phyloP scores from a whole-genome alignment of 1,140 invertebrate genomes.

The Pectinophora gossypiella region DNA sequence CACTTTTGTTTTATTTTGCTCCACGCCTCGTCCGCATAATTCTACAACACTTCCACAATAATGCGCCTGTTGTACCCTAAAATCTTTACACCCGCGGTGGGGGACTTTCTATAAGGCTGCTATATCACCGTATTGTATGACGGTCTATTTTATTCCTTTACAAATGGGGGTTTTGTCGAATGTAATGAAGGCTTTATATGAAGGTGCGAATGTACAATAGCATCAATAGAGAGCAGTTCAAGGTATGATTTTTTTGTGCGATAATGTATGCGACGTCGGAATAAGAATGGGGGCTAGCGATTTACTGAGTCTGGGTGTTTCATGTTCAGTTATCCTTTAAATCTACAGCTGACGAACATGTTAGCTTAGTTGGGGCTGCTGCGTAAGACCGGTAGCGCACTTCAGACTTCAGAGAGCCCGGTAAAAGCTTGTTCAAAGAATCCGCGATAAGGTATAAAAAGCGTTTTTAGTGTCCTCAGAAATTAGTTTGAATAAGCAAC shows the following conservation, averaged over 20 bases:
- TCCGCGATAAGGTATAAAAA: conserved; percentile 27
- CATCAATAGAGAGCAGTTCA: conserved; percentile 40
- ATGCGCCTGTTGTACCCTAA: conserved; percentile 54
- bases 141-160: conserved; percentile 55
- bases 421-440: conserved; percentile 6
- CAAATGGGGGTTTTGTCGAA: conserved; percentile 54
- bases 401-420: neutral
- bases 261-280: too few species aligned
- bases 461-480: conserved; percentile 25
- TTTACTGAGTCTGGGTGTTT: too few species aligned
- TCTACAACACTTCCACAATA: conserved; percentile 61
- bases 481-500: conserved; percentile 44
- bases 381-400: neutral
- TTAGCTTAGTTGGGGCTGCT: neutral
- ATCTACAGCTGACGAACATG: too few species aligned
- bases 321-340: too few species aligned
- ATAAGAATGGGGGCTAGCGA: too few species aligned
- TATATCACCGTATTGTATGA: conserved; percentile 63
- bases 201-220: conserved; percentile 55
- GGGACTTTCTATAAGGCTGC: conserved; percentile 48
- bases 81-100: conserved; percentile 39
- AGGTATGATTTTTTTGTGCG: conserved; percentile 19
- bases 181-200: conserved; percentile 68
- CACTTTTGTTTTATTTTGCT: conserved; percentile 66
- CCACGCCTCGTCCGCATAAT: conserved; percentile 61